Percentiles rank a stretch among this genome's conserved stretches.
Conservation (phyloP, 2,113 vertebrate genomes). For the Eulemur rufifrons region DNA sequence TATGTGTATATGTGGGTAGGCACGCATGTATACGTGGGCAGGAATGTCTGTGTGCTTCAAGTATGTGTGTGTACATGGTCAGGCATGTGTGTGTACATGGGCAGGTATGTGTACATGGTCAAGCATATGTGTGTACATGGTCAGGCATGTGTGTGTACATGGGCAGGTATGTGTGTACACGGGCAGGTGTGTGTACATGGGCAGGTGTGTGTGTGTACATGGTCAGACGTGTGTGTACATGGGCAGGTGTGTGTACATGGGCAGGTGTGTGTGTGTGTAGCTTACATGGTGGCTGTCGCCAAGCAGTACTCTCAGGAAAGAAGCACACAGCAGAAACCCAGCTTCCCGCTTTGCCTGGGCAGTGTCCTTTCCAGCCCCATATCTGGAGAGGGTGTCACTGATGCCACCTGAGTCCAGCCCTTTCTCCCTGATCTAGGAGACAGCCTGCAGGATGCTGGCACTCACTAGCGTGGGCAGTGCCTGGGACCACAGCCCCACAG, state of each 20-base stretch:
- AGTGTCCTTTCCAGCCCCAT: not conserved
- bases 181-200: not conserved
- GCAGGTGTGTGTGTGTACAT: not conserved
- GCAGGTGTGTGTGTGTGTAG: too few relatives aligned
- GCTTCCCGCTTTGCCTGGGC: not conserved
- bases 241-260: not conserved
- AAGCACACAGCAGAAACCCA: not conserved
- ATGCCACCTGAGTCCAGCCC: not conserved
- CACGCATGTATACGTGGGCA: not conserved
- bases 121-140: not conserved
- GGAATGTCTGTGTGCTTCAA: fast-evolving
- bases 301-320: not conserved
- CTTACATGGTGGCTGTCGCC: not conserved
- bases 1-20: not conserved
- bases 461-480: not conserved
- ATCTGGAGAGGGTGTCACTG: not conserved
- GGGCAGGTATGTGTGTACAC: not conserved
- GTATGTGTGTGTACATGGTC: not conserved
- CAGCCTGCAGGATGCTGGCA: not conserved
- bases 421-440: not conserved
- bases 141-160: not conserved
- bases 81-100: not conserved
- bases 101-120: too few relatives aligned
- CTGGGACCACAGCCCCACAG: not conserved
- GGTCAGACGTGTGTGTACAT: not conserved